Conservation (phyloP, 2,113 vertebrate species). For the Bos javanicus region DNA sequence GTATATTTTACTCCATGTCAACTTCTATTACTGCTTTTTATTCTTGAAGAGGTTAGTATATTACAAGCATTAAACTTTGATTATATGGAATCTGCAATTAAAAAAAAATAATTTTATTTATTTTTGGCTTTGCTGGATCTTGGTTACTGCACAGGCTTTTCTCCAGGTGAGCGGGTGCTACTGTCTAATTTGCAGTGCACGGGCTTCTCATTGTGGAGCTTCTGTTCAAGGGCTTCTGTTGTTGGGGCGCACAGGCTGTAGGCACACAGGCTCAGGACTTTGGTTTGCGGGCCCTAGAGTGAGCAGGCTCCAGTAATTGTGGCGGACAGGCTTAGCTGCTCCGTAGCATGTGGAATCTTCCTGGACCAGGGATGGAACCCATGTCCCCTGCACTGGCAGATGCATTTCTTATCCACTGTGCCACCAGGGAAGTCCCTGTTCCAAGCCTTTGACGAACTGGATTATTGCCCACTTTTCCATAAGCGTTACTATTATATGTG, state of each 20-base stretch:
- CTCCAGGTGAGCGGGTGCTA: neutral
- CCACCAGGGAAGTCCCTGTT: neutral
- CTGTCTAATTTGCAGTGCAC: neutral
- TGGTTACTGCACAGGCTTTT: neutral
- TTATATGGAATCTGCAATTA: neutral
- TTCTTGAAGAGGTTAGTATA: neutral
- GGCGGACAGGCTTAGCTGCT: neutral
- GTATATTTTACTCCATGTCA: neutral
- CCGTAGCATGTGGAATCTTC: neutral
- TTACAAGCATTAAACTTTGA: neutral
- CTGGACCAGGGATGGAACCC: neutral
- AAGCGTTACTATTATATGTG: neutral
- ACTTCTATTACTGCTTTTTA: neutral
- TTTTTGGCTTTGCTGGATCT: neutral
- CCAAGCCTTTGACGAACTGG: neutral
- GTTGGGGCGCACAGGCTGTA: neutral
- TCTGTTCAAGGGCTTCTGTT: no score
- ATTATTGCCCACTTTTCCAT: neutral
- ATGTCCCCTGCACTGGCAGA: neutral
- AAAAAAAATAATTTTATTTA: neutral
- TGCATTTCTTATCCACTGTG: neutral
- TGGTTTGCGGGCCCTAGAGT: neutral
- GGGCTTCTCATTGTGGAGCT: neutral
- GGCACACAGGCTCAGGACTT: neutral
- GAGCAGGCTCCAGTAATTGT: neutral